A percentile compares a stretch with the other conserved stretches of the same genome.
These are phyloP conservation scores for Zootoca vivipara DNA, from an alignment of 2,113 vertebrate species.

Conservation along the genomic window DNA sequence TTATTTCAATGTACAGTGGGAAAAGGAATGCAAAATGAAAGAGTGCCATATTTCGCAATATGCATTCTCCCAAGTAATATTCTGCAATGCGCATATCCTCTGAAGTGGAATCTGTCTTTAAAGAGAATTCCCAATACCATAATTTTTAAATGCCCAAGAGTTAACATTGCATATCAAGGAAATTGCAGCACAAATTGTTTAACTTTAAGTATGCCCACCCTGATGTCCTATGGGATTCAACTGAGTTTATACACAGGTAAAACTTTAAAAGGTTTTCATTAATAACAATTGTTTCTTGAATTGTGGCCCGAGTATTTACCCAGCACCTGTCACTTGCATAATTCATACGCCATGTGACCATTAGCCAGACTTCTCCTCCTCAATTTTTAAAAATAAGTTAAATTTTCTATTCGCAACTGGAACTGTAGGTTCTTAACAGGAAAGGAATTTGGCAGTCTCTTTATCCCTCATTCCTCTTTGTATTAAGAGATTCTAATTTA, in stretches of 20 bases:
- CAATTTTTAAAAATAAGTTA: conserved; percentile 19
- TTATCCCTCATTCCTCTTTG: conserved; percentile 45
- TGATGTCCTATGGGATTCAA: neutral
- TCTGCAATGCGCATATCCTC: conserved; percentile 16
- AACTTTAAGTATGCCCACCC: conserved; percentile 6
- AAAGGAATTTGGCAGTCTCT: conserved; percentile 38
- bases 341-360: neutral
- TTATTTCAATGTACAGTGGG: conserved; percentile 55
- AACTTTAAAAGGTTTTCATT: neutral
- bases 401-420: conserved; percentile 20
- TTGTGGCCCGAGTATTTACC: neutral
- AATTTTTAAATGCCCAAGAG: conserved; percentile 35
- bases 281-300: conserved; percentile 24
- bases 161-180: conserved; percentile 37
- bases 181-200: conserved; percentile 11
- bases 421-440: conserved; percentile 25
- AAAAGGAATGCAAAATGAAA: conserved; percentile 39
- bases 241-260: conserved; percentile 15
- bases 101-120: conserved; percentile 37
- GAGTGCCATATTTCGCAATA: conserved; percentile 14
- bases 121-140: conserved; percentile 17
- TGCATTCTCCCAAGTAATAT: conserved; percentile 11
- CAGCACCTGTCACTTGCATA: neutral
- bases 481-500: conserved; percentile 56
- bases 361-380: neutral